A percentile compares a stretch with the other conserved stretches of the same genome.
phyloP scores from a whole-genome alignment of 2,113 vertebrate genomes.

The Notarius lentiginosus region DNA sequence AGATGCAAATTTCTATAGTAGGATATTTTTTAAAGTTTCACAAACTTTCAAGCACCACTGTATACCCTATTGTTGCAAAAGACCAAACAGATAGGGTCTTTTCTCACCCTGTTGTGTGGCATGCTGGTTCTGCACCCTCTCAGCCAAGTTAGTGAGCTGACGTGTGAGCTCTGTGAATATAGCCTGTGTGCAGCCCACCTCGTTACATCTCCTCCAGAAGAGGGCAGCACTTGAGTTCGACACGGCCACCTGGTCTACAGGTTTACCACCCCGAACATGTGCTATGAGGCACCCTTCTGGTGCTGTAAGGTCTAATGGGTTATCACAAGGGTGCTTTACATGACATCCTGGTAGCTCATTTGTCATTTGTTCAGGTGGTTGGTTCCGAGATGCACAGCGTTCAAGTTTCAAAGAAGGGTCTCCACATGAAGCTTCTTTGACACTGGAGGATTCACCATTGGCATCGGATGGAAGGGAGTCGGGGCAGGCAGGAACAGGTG shows the following conservation, averaged over 20 bases:
- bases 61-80: too few relatives aligned
- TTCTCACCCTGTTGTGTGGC: constrained; percentile 69
- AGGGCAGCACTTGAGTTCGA: neutral
- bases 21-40: too few relatives aligned
- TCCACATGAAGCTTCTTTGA: too few relatives aligned
- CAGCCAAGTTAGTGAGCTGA: constrained; percentile 58
- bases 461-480: constrained; percentile 5
- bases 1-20: too few relatives aligned
- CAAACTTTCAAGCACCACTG: too few relatives aligned
- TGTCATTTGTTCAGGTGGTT: neutral
- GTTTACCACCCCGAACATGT: neutral
- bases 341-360: neutral
- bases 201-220: constrained; percentile 71
- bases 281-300: neutral
- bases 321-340: neutral
- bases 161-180: constrained; percentile 63
- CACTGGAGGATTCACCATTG: neutral
- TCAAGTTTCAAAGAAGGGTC: neutral
- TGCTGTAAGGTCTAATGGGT: neutral
- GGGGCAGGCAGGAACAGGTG: neutral
- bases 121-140: constrained; percentile 58
- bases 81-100: neutral
- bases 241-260: too few relatives aligned
- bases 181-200: constrained; percentile 60
- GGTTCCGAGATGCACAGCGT: neutral